Evolutionary conservation across 1,140 invertebrate genomes (phyloP).

Genomic region (Habropoda laboriosa): DNA sequence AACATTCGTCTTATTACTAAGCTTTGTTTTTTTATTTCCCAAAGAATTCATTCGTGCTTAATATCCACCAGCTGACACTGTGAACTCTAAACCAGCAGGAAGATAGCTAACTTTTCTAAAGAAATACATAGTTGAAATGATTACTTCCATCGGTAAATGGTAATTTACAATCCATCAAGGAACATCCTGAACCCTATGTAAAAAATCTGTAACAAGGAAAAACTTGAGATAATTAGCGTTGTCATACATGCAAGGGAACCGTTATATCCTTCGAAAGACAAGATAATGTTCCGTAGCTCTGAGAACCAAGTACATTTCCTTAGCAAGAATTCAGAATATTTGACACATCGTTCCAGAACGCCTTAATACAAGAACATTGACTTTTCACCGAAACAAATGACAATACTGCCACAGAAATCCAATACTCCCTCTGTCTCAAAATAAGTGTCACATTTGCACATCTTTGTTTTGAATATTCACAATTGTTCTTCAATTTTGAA

Average conservation of each 20-base stretch:
- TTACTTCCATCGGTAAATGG: too few relatives aligned
- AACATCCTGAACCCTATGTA: not conserved
- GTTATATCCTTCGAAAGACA: slow-evolving; percentile 10
- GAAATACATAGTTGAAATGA: not conserved
- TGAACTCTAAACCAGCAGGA: not conserved
- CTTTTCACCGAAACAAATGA: too few relatives aligned
- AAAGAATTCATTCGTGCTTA: too few relatives aligned
- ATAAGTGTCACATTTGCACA: too few relatives aligned
- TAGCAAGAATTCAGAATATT: not conserved
- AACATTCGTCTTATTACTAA: too few relatives aligned
- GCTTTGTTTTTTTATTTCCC: too few relatives aligned
- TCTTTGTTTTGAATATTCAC: too few relatives aligned
- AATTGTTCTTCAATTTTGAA: too few relatives aligned
- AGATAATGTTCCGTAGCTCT: not conserved
- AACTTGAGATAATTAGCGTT: not conserved
- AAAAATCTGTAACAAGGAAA: not conserved
- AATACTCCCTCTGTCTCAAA: too few relatives aligned
- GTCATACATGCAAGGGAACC: slow-evolving; percentile 2
- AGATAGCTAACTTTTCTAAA: not conserved
- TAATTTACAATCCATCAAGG: not conserved
- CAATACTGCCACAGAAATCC: too few relatives aligned
- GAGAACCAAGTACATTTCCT: not conserved
- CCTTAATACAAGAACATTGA: not conserved
- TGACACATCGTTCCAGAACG: not conserved
- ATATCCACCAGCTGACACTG: too few relatives aligned